Evolutionary conservation across 2,113 vertebrate genomes (phyloP), one percentile per base, ranked within the genome.

Genomic region (Platycercus adscitus): DNA sequence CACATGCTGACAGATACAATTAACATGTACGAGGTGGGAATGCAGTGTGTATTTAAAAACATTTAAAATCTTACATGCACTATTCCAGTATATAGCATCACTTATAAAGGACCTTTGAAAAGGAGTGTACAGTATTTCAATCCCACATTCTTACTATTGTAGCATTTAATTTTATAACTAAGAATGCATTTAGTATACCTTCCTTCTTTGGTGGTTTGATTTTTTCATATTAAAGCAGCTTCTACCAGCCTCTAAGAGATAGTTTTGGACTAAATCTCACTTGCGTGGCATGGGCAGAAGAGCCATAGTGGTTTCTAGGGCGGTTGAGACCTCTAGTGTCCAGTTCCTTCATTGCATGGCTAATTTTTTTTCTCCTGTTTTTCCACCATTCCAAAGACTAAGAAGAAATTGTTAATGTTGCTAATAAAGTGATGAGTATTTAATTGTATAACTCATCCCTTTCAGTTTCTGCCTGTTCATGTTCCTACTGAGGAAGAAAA

Each of bases 391-490:
- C 17, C 55, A 50, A 49, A 63, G 7, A 78, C 41, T 71, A 56
- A 49, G 24, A 76, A 49, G 41, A 80, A 84, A 31, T 46, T 71
- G 25, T 43, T 50, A 6, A 2, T n/a, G 28, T 61, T 75, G n/a
- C 63, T 86, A 52, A 71, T 46, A 8, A 70, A 58, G 73, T 47
- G 35, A 6, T 71, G 20, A n/a, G 23, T 82, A 2, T 2, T 69
- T 31, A 81, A 58, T 55, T 75, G 31, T 28, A 55, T 53, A 85
- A 85, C 63, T 96, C 43, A 66, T 97, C 63, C 82, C 46, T 97
- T 98, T 91, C 97, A 99, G 99, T 99, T 99, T 96, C 96, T 99
- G 86, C 99, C 99, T 18, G 98, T 99, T 47, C 97, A 99, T 39
- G 93, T 98, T 66, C 99, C 99, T 68, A 98, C 95, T 46, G 98